phyloP scores from a whole-genome alignment of 2,797 vertebrate species.

The Malacoctenus gilli region DNA sequence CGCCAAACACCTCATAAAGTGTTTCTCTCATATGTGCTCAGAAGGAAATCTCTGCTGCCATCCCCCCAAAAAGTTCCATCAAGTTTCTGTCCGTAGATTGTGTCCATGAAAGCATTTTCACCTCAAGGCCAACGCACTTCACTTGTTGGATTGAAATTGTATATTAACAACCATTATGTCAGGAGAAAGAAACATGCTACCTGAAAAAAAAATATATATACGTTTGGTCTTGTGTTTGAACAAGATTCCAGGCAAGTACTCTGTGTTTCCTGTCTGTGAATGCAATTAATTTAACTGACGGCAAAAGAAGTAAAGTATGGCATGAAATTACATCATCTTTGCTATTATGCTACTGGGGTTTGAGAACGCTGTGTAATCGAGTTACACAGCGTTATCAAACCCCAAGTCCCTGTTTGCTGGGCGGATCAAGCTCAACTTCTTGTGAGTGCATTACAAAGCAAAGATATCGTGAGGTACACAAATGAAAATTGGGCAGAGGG shows the following conservation, averaged over 20 bases:
- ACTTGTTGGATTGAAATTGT: constrained; percentile 35
- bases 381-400: too few relatives aligned
- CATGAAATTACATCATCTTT: constrained; percentile 67
- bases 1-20: constrained; percentile 55
- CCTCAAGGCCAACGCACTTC: constrained; percentile 45
- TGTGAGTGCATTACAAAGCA: constrained; percentile 48
- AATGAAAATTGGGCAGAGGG: too few relatives aligned
- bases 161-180: constrained; percentile 50
- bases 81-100: constrained; percentile 39
- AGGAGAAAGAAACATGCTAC: constrained; percentile 23
- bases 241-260: constrained; percentile 38
- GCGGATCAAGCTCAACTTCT: constrained; percentile 62
- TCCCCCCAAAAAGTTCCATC: constrained; percentile 20
- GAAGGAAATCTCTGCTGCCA: constrained; percentile 54
- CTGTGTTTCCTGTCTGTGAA: constrained; percentile 40
- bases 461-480: constrained; percentile 31
- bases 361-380: constrained; percentile 69
- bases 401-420: constrained; percentile 66
- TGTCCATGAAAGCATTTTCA: constrained; percentile 41
- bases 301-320: constrained; percentile 62
- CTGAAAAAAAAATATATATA: constrained; percentile 34
- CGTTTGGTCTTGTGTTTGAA: constrained; percentile 44
- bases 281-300: constrained; percentile 56
- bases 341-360: constrained; percentile 56
- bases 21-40: constrained; percentile 53